A percentile compares a stretch with the other conserved stretches of the same genome.
Evolutionary conservation across 2,888 invertebrate species (phyloP).

Genomic region (Erebia ligea): DNA sequence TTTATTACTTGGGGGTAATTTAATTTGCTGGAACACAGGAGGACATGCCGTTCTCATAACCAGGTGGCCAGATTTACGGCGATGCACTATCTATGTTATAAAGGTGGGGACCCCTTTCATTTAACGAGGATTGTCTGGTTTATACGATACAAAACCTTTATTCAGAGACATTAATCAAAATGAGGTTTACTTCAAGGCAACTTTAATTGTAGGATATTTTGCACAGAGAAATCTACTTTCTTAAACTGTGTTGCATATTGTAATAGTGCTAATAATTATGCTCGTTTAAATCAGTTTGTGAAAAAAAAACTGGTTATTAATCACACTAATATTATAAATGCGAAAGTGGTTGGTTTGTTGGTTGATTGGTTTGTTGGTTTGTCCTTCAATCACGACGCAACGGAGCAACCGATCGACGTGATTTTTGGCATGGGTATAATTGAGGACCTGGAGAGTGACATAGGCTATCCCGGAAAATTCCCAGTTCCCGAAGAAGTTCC

Average conservation of each 20-base stretch:
- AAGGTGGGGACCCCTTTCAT: conserved; percentile 62
- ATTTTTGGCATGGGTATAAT: too few species aligned
- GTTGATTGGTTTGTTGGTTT: too few species aligned
- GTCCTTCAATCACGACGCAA: too few species aligned
- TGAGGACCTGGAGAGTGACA: too few species aligned
- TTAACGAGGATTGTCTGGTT: conserved; percentile 49
- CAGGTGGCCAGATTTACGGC: conserved; percentile 65
- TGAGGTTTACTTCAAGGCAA: background rate
- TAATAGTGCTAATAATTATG: background rate
- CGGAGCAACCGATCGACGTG: too few species aligned
- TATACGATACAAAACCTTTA: conserved; percentile 3
- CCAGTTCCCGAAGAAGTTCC: too few species aligned
- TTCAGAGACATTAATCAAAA: conserved; percentile 15
- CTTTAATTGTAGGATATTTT: background rate
- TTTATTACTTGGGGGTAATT: conserved; percentile 47
- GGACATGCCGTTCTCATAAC: conserved; percentile 60
- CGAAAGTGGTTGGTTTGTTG: too few species aligned
- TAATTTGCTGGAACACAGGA: conserved; percentile 57
- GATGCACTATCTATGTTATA: conserved; percentile 69
- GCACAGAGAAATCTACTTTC: background rate
- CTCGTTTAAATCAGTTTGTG: too few species aligned
- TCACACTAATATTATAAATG: too few species aligned
- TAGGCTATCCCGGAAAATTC: too few species aligned
- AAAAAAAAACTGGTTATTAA: too few species aligned
- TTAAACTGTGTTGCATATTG: background rate